phyloP scores from a whole-genome alignment of 1,140 invertebrate genomes.

The Lepidurus apus region DNA sequence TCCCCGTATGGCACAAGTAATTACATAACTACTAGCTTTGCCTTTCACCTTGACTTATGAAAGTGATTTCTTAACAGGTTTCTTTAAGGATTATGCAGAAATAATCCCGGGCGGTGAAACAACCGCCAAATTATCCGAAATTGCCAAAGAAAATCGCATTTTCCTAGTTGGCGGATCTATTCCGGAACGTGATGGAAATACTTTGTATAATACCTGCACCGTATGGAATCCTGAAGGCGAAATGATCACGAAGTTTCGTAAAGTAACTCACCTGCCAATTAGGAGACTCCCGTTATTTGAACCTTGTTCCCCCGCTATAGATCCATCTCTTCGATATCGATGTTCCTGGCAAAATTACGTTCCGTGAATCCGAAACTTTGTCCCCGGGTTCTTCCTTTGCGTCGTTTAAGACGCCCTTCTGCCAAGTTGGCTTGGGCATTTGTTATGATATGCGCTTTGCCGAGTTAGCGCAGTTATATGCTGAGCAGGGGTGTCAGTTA shows the following conservation, averaged over 20 bases:
- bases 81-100: constrained; percentile 83
- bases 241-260: constrained; percentile 53
- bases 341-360: constrained; percentile 84
- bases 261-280: constrained; percentile 41
- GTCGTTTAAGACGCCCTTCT: constrained; percentile 64
- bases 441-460: constrained; percentile 92
- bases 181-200: constrained; percentile 60
- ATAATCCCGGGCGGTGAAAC: constrained; percentile 70
- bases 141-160: constrained; percentile 69
- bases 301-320: constrained; percentile 46
- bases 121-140: constrained; percentile 58
- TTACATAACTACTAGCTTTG: constrained; percentile 38
- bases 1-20: constrained; percentile 83
- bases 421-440: constrained; percentile 83
- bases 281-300: not conserved
- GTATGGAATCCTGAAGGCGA: constrained; percentile 76
- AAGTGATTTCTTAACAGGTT: constrained; percentile 48
- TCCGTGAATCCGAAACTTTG: constrained; percentile 83
- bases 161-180: constrained; percentile 85
- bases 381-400: constrained; percentile 68
- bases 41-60: not conserved
- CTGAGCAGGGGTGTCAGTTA: constrained; percentile 70
- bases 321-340: constrained; percentile 95
- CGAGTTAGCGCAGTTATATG: constrained; percentile 78
- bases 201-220: constrained; percentile 85